These are phyloP conservation scores for Eupithecia subfuscata DNA, from an alignment of 2,888 invertebrate genomes.

Conservation along the genomic window DNA sequence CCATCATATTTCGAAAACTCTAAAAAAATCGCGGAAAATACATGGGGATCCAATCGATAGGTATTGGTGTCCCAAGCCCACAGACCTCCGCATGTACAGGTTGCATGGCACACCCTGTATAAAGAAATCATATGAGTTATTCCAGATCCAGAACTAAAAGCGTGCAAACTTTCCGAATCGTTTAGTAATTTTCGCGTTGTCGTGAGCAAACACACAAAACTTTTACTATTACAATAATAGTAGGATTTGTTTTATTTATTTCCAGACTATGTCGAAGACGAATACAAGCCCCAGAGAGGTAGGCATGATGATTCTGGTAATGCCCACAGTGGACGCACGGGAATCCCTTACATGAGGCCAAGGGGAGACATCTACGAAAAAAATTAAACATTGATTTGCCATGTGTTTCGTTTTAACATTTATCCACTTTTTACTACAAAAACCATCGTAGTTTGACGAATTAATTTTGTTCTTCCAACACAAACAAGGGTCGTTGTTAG, in stretches of 20 bases:
- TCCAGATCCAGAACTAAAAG: background rate
- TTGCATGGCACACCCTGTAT: too few relatives aligned
- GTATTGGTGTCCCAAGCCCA: too few relatives aligned
- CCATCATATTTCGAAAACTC: too few relatives aligned
- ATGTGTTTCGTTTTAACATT: background rate
- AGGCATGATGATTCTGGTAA: slow-evolving; percentile 45
- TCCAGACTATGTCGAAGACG: slow-evolving; percentile 45
- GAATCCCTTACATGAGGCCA: slow-evolving; percentile 66
- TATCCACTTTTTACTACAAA: background rate
- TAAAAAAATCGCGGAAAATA: too few relatives aligned
- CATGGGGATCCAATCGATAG: too few relatives aligned
- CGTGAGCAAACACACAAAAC: background rate
- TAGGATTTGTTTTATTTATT: background rate
- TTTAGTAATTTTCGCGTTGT: background rate
- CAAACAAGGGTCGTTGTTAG: background rate
- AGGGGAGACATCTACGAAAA: slow-evolving; percentile 66
- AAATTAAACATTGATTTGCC: slow-evolving; percentile 34
- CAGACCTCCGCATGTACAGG: too few relatives aligned
- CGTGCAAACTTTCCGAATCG: background rate
- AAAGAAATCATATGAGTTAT: background rate
- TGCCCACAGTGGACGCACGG: slow-evolving; percentile 57
- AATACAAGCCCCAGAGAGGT: slow-evolving; percentile 52
- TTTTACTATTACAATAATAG: background rate
- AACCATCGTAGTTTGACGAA: background rate
- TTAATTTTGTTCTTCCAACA: background rate